A percentile compares a stretch with the other conserved stretches of the same genome.
Conservation (phyloP, 2,888 invertebrate genomes). For the Dicyrtoma fusca region DNA sequence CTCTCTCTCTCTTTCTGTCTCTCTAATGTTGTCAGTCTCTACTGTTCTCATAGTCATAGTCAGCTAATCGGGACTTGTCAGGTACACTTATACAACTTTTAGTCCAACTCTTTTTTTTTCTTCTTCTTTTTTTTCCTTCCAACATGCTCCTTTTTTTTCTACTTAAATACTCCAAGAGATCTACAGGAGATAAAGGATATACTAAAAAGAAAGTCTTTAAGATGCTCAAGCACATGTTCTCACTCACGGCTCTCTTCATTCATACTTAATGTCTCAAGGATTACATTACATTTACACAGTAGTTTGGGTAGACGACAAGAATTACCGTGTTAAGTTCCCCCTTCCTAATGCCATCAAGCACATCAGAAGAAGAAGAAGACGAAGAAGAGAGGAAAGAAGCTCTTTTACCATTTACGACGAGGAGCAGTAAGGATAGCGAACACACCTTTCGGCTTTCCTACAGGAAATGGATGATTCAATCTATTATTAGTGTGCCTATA, state of each 20-base stretch:
- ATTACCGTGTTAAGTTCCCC: slow-evolving; percentile 10
- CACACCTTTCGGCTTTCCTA: too few relatives aligned
- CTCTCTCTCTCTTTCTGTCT: not conserved
- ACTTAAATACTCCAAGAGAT: too few relatives aligned
- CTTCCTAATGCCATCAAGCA: not conserved
- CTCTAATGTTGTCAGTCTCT: too few relatives aligned
- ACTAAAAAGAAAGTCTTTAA: not conserved
- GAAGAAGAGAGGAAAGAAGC: not conserved
- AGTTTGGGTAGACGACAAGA: slow-evolving; percentile 1
- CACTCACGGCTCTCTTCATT: slow-evolving; percentile 22
- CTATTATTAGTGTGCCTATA: not conserved
- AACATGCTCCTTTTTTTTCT: not conserved
- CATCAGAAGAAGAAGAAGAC: not conserved
- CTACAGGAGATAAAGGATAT: too few relatives aligned
- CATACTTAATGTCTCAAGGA: slow-evolving; percentile 26
- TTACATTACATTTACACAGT: slow-evolving; percentile 14
- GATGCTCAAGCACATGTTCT: slow-evolving; percentile 27
- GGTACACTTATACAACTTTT: too few relatives aligned
- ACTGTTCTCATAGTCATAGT: too few relatives aligned
- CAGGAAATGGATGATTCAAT: too few relatives aligned
- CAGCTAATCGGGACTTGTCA: too few relatives aligned
- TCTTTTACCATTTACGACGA: not conserved
- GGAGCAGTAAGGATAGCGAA: not conserved
- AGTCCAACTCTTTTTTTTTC: not conserved
- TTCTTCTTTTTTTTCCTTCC: not conserved